These are phyloP conservation scores for Raphicerus campestris DNA, from an alignment of 2,113 vertebrate genomes.

Conservation along the genomic window DNA sequence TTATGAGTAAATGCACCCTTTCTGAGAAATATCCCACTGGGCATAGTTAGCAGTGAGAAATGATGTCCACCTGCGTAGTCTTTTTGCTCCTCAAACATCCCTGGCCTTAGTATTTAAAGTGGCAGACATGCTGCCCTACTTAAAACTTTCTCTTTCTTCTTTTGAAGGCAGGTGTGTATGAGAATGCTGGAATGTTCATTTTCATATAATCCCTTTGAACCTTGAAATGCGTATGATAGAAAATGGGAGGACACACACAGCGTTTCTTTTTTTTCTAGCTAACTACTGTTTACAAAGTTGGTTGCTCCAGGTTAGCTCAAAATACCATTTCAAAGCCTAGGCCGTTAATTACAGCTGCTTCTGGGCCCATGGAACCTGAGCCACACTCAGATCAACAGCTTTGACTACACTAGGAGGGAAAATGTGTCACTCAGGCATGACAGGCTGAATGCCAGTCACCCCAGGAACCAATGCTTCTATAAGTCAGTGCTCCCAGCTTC, in stretches of 20 bases:
- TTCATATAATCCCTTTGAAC: constrained; percentile 78
- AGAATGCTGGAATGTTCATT: constrained; percentile 72
- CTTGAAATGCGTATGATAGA: constrained; percentile 68
- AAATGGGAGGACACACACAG: constrained; percentile 71
- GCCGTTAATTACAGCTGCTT: constrained; percentile 68
- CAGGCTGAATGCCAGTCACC: neutral
- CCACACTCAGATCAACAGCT: constrained; percentile 31
- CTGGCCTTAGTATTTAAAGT: constrained; percentile 57
- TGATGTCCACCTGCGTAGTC: neutral
- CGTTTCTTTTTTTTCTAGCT: constrained; percentile 69
- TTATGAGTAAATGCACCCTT: neutral
- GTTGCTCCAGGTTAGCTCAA: constrained; percentile 54
- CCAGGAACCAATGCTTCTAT: neutral
- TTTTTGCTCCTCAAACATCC: constrained; percentile 39
- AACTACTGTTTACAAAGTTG: constrained; percentile 75
- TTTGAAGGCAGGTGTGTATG: constrained; percentile 74
- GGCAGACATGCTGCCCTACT: constrained; percentile 58
- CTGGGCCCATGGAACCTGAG: constrained; percentile 7
- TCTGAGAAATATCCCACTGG: neutral
- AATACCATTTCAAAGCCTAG: constrained; percentile 60
- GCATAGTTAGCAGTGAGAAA: neutral
- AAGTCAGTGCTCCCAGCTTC: neutral
- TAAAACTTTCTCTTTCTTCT: constrained; percentile 71
- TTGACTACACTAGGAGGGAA: constrained; percentile 1
- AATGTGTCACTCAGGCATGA: neutral